Evolutionary conservation across 2,888 invertebrate genomes (phyloP), one percentile per base, ranked within the genome.

Genomic region (Chydorus sphaericus): DNA sequence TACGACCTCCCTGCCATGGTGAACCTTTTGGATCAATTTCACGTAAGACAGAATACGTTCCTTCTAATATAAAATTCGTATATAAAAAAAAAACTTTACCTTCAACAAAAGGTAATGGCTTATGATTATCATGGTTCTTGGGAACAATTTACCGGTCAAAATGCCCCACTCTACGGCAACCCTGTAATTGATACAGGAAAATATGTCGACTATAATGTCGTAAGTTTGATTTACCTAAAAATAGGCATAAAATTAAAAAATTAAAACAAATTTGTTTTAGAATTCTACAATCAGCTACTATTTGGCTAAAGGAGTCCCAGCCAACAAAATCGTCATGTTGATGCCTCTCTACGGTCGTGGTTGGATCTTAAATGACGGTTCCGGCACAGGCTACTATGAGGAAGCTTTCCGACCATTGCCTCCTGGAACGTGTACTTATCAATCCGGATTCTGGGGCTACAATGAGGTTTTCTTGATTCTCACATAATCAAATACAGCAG

Each of bases 61-160:
- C n/a, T n/a, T n/a, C n/a, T n/a, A n/a, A n/a, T n/a, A n/a, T n/a
- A n/a, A n/a, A n/a, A n/a, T n/a, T n/a, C n/a, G n/a, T n/a, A n/a
- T n/a, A n/a, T n/a, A n/a, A n/a, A n/a, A n/a, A n/a, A n/a, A n/a
- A n/a, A n/a, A n/a, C n/a, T n/a, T n/a, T n/a, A n/a, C n/a, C n/a
- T n/a, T 16, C 29, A 50, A 28, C 14, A 28, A 4, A 28, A 50
- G 3, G 55, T 87, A 0, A 85, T 86, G 85, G 67, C 81, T 0
- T 86, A 86, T 62, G 85, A 85, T 65, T 71, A 83, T 62, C 79
- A 83, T 62, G 83, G 83, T 2, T 68, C 78, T 1, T 83, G 80
- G 79, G 81, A 85, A 50, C 52, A 65, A 0, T 69, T 69, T 1
- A 78, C 81, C 1, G 84, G 82, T 0, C 76, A 81, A 55, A 82